Conservation (phyloP, 1,140 invertebrate species). For the Cydia splendana region DNA sequence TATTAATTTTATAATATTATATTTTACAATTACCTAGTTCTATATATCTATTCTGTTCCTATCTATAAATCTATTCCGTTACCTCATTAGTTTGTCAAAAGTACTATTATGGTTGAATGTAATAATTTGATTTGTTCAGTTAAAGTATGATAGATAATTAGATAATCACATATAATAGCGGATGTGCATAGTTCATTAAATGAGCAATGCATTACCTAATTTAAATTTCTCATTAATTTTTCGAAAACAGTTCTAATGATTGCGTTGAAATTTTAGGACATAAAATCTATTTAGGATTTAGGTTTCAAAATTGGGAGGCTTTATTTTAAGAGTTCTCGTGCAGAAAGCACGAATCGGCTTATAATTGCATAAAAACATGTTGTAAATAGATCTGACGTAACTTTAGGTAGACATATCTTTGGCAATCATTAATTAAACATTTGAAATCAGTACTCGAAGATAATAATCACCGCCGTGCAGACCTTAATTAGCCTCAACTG, state of each 20-base stretch:
- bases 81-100: no score
- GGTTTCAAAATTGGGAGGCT: background rate
- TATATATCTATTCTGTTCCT: no score
- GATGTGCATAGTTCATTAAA: background rate
- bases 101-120: no score
- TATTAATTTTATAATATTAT: no score
- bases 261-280: no score
- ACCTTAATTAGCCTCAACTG: slow-evolving; percentile 53
- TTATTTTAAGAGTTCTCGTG: background rate
- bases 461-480: slow-evolving; percentile 36
- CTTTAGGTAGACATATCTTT: background rate
- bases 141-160: background rate
- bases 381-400: background rate
- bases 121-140: background rate
- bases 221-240: background rate
- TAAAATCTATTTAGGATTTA: no score
- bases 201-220: background rate
- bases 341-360: background rate
- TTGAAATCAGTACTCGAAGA: slow-evolving; percentile 4
- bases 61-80: no score
- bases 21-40: no score
- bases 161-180: background rate
- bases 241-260: background rate
- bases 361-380: background rate
- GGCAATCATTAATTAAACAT: slow-evolving; percentile 5